These are phyloP conservation scores for Tipula lateralis DNA, from an alignment of 2,888 invertebrate genomes.

Conservation along the genomic window DNA sequence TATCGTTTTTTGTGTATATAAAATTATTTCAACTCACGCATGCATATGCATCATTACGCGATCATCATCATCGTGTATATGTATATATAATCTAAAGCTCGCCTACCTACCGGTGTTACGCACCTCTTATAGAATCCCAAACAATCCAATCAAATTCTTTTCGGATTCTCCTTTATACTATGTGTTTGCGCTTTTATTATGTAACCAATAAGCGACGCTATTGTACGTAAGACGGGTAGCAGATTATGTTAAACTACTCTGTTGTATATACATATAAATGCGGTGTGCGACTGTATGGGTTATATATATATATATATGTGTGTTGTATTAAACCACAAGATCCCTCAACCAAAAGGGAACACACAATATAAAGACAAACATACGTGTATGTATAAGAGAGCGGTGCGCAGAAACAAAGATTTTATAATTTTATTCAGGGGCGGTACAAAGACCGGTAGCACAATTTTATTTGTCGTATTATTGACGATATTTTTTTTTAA, in stretches of 20 bases:
- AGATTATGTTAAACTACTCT: background rate
- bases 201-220: background rate
- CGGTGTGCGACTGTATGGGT: background rate
- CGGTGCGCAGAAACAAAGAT: background rate
- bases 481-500: background rate
- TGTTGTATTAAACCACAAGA: background rate
- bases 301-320: background rate
- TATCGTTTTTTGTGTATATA: background rate
- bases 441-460: conserved; percentile 14
- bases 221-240: background rate
- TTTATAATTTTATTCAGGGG: background rate
- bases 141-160: background rate
- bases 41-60: background rate
- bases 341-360: background rate
- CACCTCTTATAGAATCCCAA: background rate
- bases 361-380: background rate
- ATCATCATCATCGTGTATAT: background rate
- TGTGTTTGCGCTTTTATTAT: background rate
- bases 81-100: background rate
- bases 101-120: background rate
- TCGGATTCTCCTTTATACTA: background rate
- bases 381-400: no score
- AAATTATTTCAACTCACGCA: background rate
- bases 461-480: conserved; percentile 7
- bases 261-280: background rate